phyloP scores from a whole-genome alignment of 2,113 vertebrate species.

The Macrotus californicus region DNA sequence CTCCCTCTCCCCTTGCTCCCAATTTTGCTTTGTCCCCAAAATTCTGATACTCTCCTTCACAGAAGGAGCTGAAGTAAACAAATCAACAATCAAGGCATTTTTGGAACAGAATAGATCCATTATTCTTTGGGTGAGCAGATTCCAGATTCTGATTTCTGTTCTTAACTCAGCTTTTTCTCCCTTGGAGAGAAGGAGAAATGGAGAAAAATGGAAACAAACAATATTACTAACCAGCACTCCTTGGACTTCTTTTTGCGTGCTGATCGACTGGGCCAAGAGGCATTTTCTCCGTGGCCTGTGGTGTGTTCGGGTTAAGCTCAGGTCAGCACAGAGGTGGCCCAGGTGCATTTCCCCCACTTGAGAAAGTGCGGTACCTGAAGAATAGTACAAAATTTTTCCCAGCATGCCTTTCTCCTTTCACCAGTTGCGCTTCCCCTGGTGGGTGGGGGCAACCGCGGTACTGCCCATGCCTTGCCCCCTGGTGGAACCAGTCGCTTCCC shows the following conservation, averaged over 20 bases:
- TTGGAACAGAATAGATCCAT: conserved; percentile 75
- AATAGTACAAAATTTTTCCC: too few species aligned
- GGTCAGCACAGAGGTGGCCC: fast-evolving
- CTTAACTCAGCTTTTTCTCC: conserved; percentile 70
- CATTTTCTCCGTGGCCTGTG: background rate
- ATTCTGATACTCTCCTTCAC: conserved; percentile 62
- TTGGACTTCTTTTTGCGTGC: background rate
- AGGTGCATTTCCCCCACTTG: background rate
- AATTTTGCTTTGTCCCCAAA: conserved; percentile 70
- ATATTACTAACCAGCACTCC: conserved; percentile 37
- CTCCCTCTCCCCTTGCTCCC: background rate
- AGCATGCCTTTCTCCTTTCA: background rate
- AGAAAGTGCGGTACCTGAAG: background rate
- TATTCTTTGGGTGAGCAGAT: conserved; percentile 75
- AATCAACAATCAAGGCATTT: conserved; percentile 79
- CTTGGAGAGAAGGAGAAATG: conserved; percentile 64
- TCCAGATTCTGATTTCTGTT: conserved; percentile 73
- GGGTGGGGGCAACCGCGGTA: fast-evolving
- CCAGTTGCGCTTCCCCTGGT: background rate
- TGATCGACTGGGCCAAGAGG: fast-evolving
- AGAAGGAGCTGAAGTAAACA: conserved; percentile 79
- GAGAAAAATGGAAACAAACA: conserved; percentile 44
- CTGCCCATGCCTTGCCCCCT: background rate
- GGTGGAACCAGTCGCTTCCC: background rate
- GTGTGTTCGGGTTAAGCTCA: background rate